Evolutionary conservation across 2,888 invertebrate species (phyloP).

Genomic region (Noctua pronuba): DNA sequence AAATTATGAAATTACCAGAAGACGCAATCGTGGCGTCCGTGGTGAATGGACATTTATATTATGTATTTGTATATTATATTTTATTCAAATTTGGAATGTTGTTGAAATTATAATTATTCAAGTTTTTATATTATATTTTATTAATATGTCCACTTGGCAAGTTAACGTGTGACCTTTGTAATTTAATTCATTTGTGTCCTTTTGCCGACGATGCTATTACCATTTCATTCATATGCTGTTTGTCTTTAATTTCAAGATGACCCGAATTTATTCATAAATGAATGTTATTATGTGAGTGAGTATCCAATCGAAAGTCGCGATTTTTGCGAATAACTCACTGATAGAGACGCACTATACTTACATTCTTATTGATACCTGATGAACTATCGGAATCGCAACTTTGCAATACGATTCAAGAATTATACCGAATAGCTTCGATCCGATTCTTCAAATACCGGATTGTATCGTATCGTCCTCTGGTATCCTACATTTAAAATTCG

Average conservation of each 20-base stretch:
- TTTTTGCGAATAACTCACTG: background rate
- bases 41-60: background rate
- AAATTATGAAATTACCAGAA: constrained; percentile 12
- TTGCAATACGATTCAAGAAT: background rate
- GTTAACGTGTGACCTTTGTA: constrained; percentile 32
- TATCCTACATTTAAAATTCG: background rate
- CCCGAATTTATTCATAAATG: constrained; percentile 33
- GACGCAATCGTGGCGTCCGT: background rate
- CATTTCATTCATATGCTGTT: constrained; percentile 23
- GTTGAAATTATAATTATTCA: constrained; percentile 12
- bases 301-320: constrained; percentile 41
- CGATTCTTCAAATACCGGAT: background rate
- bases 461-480: background rate
- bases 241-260: constrained; percentile 31
- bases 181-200: constrained; percentile 41
- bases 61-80: background rate
- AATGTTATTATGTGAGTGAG: background rate
- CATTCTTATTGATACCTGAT: background rate
- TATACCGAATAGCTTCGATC: background rate
- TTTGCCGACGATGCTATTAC: constrained; percentile 15
- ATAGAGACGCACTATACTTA: background rate
- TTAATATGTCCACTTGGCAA: background rate
- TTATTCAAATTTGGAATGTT: constrained; percentile 4
- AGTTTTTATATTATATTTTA: background rate
- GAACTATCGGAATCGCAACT: background rate